phyloP scores from a whole-genome alignment of 1,140 invertebrate genomes.

The Penaeus vannamei region DNA sequence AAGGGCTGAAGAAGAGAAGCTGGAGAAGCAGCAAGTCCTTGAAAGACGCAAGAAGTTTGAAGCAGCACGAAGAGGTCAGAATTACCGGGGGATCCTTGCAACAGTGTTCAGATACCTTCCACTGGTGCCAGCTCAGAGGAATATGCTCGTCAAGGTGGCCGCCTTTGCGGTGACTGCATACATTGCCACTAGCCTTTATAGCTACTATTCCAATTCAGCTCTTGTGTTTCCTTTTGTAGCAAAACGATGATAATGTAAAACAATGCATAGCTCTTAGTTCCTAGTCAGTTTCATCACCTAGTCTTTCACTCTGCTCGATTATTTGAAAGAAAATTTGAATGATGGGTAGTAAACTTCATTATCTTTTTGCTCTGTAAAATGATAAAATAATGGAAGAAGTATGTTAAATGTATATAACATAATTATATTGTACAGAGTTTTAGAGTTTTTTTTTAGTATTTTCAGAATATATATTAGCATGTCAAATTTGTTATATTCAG shows the following conservation, averaged over 20 bases:
- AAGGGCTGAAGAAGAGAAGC: neutral
- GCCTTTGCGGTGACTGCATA: conserved; percentile 1
- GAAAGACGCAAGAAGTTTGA: conserved; percentile 20
- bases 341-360: no score
- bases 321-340: no score
- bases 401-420: no score
- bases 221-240: neutral
- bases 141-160: conserved; percentile 9
- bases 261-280: neutral
- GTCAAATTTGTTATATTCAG: no score
- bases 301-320: conserved; percentile 11
- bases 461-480: no score
- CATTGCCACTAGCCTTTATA: conserved; percentile 27
- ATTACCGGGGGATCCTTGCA: neutral
- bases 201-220: conserved; percentile 18
- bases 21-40: neutral
- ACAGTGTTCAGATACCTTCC: neutral
- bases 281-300: conserved; percentile 30
- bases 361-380: no score
- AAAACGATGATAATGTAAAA: conserved; percentile 8
- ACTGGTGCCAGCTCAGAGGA: conserved; percentile 4
- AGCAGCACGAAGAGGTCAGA: conserved; percentile 5
- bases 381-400: no score
- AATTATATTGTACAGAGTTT: no score
- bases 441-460: no score